Percentiles rank a stretch among this genome's conserved stretches.
These are phyloP conservation scores for Dascyllus trimaculatus DNA, from an alignment of 2,113 vertebrate genomes.

Conservation along the genomic window DNA sequence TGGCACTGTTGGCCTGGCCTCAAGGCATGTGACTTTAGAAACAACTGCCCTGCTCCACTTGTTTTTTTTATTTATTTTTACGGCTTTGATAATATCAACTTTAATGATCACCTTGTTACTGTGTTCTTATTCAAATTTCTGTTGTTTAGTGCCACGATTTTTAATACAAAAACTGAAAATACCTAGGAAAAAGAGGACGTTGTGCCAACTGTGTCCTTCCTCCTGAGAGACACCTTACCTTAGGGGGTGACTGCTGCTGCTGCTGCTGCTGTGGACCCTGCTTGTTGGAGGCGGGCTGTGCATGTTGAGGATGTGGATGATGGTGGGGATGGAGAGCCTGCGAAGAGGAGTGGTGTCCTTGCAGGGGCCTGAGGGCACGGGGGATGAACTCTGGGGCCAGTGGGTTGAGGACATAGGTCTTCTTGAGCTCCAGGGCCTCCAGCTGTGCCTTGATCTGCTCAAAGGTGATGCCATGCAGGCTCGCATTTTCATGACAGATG, in stretches of 20 bases:
- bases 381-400: conserved; percentile 98
- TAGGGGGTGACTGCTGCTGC: conserved; percentile 94
- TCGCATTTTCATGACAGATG: conserved; percentile 95
- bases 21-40: background rate
- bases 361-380: conserved; percentile 88
- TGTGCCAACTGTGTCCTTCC: background rate
- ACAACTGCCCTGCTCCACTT: background rate
- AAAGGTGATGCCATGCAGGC: conserved; percentile 98
- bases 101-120: background rate
- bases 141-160: background rate
- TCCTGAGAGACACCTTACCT: conserved; percentile 79
- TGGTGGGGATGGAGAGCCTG: conserved; percentile 85
- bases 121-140: background rate
- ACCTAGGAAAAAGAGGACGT: background rate
- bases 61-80: background rate
- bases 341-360: conserved; percentile 82
- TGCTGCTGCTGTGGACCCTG: conserved; percentile 83
- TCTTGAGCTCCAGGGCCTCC: conserved; percentile 98
- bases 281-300: conserved; percentile 85
- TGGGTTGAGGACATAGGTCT: conserved; percentile 98
- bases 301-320: conserved; percentile 86
- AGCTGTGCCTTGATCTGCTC: conserved; percentile 98
- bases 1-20: background rate
- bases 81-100: background rate
- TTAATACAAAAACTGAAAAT: background rate